phyloP scores from a whole-genome alignment of 30 jellyfish, hydroid and myxozoan genomes.

The Cassiopea xamachana region DNA sequence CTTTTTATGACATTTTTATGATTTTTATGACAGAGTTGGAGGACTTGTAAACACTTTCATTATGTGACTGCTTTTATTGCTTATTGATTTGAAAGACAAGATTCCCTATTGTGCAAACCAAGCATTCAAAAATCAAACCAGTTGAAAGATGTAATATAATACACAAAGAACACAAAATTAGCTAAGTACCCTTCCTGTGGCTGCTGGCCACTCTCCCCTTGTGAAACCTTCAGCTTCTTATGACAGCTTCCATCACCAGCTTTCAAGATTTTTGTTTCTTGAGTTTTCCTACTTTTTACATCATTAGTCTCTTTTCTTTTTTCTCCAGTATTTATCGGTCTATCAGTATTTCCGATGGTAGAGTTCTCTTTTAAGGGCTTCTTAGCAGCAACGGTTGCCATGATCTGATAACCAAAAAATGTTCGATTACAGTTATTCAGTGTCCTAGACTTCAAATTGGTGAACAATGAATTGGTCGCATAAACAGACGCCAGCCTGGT shows the following conservation, averaged over 20 bases:
- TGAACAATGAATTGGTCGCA: background rate
- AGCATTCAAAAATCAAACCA: background rate
- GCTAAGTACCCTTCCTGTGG: background rate
- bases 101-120: background rate
- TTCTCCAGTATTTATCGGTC: background rate
- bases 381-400: background rate
- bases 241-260: background rate
- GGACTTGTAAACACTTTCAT: background rate
- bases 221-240: constrained; percentile 9
- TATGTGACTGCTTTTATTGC: background rate
- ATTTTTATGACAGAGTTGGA: background rate
- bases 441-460: background rate
- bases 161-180: background rate
- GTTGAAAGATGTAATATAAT: background rate
- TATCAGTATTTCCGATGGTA: background rate
- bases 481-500: background rate
- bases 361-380: background rate
- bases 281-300: background rate
- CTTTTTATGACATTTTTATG: background rate
- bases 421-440: background rate
- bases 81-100: background rate
- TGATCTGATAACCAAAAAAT: background rate
- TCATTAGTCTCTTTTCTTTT: background rate
- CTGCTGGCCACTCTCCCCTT: background rate
- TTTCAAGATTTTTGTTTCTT: background rate